Percentiles rank a stretch among this genome's conserved stretches.
phyloP scores from a whole-genome alignment of 2,113 vertebrate species.

The Helogale parvula region DNA sequence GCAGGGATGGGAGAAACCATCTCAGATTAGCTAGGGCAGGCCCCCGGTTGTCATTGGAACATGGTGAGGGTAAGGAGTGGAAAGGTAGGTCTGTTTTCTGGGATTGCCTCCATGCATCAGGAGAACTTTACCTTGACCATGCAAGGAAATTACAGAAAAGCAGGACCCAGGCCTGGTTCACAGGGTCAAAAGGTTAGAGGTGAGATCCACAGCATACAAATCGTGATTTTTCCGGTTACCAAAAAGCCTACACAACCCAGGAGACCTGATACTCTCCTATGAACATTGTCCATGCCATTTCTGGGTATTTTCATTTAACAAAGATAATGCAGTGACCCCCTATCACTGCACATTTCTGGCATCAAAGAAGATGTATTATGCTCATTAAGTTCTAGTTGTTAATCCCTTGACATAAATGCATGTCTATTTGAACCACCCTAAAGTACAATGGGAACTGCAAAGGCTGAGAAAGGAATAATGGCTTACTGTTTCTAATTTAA shows the following conservation, averaged over 20 bases:
- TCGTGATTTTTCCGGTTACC: neutral
- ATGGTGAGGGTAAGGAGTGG: neutral
- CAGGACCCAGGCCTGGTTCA: fast-evolving
- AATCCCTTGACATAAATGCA: neutral
- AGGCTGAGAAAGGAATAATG: slow-evolving; percentile 41
- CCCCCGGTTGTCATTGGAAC: fast-evolving
- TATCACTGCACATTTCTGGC: slow-evolving; percentile 28
- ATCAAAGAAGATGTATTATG: slow-evolving; percentile 59
- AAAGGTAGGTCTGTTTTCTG: fast-evolving
- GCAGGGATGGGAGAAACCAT: fast-evolving
- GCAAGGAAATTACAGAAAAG: neutral
- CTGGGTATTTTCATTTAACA: slow-evolving; percentile 69
- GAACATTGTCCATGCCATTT: slow-evolving; percentile 53
- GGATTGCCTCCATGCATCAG: fast-evolving
- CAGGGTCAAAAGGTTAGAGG: neutral
- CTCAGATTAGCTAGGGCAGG: neutral
- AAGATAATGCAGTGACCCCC: slow-evolving; percentile 37
- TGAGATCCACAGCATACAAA: neutral
- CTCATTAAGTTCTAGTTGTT: slow-evolving; percentile 73
- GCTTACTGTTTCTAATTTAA: slow-evolving; percentile 60
- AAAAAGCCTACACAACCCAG: neutral
- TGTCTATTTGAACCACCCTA: slow-evolving; percentile 12
- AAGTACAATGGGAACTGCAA: slow-evolving; percentile 1
- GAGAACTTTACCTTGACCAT: fast-evolving
- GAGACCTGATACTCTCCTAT: neutral